Percentiles rank a stretch among this genome's conserved stretches.
These are phyloP conservation scores for Carcharodon carcharias DNA, from an alignment of 2,797 vertebrate genomes.

Conservation along the genomic window DNA sequence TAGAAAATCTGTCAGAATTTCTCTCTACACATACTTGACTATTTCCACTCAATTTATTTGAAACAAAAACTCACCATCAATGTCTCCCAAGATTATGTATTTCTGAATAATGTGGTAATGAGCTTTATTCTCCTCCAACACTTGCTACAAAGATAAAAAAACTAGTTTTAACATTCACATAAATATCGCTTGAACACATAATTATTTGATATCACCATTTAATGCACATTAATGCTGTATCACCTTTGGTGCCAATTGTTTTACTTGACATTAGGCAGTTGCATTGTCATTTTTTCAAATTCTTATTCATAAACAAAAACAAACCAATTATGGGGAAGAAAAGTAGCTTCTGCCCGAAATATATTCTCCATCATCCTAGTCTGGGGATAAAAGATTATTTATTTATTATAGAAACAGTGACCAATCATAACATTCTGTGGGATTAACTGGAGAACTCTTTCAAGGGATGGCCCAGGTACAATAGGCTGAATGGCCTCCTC, in stretches of 20 bases:
- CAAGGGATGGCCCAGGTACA: background rate
- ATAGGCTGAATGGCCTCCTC: background rate
- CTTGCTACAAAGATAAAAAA: constrained; percentile 62
- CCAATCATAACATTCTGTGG: background rate
- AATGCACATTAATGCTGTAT: background rate
- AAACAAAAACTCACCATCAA: constrained; percentile 71
- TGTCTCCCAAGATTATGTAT: constrained; percentile 82
- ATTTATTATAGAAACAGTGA: background rate
- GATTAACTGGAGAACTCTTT: background rate
- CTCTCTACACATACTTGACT: background rate
- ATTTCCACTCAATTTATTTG: background rate
- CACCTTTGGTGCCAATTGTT: background rate
- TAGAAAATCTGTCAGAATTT: background rate
- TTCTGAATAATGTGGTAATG: constrained; percentile 94
- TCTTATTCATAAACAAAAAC: background rate
- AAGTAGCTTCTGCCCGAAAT: background rate
- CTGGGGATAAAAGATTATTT: background rate
- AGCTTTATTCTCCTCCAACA: constrained; percentile 83
- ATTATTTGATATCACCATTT: background rate
- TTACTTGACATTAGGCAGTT: background rate
- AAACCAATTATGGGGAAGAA: background rate
- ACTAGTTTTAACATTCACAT: background rate
- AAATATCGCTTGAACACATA: background rate
- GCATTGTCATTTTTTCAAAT: background rate
- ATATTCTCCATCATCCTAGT: background rate